phyloP scores from a whole-genome alignment of 1,140 invertebrate species.

The Tetragnatha versicolor region DNA sequence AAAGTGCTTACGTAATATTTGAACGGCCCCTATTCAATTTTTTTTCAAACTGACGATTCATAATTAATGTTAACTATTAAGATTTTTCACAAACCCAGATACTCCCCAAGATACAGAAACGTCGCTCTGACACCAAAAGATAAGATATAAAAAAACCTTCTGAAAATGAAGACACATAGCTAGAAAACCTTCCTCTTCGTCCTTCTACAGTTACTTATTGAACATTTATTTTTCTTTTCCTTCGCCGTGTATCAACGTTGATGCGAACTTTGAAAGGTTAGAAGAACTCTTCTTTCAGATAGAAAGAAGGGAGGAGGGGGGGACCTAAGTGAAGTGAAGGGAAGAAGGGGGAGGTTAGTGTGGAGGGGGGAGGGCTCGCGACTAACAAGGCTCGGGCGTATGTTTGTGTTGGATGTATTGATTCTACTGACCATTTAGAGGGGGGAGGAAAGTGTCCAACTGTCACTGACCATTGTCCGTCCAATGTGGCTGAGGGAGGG shows the following conservation, averaged over 20 bases:
- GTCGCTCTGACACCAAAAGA: too few relatives aligned
- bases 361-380: neutral
- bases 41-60: too few relatives aligned
- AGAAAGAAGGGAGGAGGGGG: neutral
- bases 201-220: slow-evolving; percentile 31
- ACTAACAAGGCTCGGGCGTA: slow-evolving; percentile 49
- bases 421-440: slow-evolving; percentile 50
- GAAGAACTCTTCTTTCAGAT: slow-evolving; percentile 40
- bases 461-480: slow-evolving; percentile 49
- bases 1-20: too few relatives aligned
- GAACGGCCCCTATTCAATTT: too few relatives aligned
- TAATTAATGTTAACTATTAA: too few relatives aligned
- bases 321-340: slow-evolving; percentile 39
- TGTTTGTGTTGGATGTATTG: slow-evolving; percentile 46
- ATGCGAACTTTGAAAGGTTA: slow-evolving; percentile 53
- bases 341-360: neutral
- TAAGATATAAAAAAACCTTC: too few relatives aligned
- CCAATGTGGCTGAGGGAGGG: slow-evolving; percentile 12
- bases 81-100: too few relatives aligned
- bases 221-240: slow-evolving; percentile 14
- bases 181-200: slow-evolving; percentile 19
- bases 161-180: slow-evolving; percentile 20
- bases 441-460: slow-evolving; percentile 32
- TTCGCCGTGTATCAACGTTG: slow-evolving; percentile 37
- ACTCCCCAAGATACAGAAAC: too few relatives aligned